Percentiles rank a stretch among this genome's conserved stretches.
These are phyloP conservation scores for Celastrina argiolus DNA, from an alignment of 2,888 invertebrate genomes.

Conservation along the genomic window DNA sequence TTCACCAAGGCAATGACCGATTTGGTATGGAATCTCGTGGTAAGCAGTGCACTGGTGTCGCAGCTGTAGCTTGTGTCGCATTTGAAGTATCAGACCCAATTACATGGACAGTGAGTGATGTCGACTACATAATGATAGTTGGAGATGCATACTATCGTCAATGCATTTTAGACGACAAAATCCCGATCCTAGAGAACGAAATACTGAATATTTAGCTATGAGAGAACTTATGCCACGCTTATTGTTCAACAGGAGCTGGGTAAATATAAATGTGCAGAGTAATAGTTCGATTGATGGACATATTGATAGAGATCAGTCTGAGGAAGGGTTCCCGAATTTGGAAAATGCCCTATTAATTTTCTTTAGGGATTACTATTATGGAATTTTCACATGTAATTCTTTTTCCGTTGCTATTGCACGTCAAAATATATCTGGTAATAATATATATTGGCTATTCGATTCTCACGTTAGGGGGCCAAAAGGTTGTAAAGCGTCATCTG, in stretches of 20 bases:
- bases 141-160: slow-evolving; percentile 27
- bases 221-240: background rate
- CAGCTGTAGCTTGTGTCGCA: slow-evolving; percentile 31
- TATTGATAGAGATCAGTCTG: background rate
- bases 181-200: slow-evolving; percentile 9
- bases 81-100: slow-evolving; percentile 25
- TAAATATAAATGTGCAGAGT: background rate
- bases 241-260: background rate
- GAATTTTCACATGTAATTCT: background rate
- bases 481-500: too few species aligned
- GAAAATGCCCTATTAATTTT: background rate
- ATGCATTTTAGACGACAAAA: slow-evolving; percentile 21
- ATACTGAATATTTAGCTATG: background rate
- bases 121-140: slow-evolving; percentile 27
- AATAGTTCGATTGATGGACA: background rate
- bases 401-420: background rate
- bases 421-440: background rate
- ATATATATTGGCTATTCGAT: background rate
- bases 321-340: background rate
- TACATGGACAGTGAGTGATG: slow-evolving; percentile 25
- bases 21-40: slow-evolving; percentile 31
- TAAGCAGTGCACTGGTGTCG: slow-evolving; percentile 32
- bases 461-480: background rate
- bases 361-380: background rate
- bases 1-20: slow-evolving; percentile 31